These are phyloP conservation scores for Heliconius ismenius DNA, from an alignment of 2,888 invertebrate species.

Conservation along the genomic window DNA sequence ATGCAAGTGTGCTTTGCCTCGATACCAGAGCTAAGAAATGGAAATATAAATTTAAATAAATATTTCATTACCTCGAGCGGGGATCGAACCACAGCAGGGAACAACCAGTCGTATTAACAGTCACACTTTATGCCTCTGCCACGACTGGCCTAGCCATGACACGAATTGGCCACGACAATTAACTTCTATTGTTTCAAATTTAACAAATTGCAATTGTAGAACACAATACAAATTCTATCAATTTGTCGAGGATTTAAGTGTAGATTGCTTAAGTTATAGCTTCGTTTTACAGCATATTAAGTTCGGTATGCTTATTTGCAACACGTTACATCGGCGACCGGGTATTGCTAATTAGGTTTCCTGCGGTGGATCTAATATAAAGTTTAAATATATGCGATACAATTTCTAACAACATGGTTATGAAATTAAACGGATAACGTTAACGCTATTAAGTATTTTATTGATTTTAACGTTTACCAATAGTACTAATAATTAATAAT, in stretches of 20 bases:
- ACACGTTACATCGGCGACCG: constrained; percentile 65
- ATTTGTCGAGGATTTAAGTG: background rate
- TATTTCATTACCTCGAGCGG: too few species aligned
- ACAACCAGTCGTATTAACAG: too few species aligned
- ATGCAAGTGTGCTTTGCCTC: too few species aligned
- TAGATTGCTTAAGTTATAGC: constrained; percentile 56
- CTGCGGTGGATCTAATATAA: constrained; percentile 74
- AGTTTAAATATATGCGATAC: constrained; percentile 67
- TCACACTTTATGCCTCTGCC: too few species aligned
- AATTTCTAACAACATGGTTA: constrained; percentile 47
- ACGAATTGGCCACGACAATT: background rate
- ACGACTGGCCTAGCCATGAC: too few species aligned
- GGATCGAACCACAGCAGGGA: too few species aligned
- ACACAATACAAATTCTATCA: background rate
- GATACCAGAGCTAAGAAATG: too few species aligned
- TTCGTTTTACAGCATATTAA: constrained; percentile 75
- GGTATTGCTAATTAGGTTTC: constrained; percentile 79
- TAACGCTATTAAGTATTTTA: background rate
- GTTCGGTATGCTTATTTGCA: constrained; percentile 66
- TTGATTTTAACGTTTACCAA: background rate
- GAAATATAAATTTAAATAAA: too few species aligned
- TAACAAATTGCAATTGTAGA: background rate
- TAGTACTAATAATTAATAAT: background rate
- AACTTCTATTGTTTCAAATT: background rate
- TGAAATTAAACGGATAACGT: background rate